Percentiles rank a stretch among this genome's conserved stretches.
Evolutionary conservation across 2,797 vertebrate genomes (phyloP).

Genomic region (Halcyon leucocephala): DNA sequence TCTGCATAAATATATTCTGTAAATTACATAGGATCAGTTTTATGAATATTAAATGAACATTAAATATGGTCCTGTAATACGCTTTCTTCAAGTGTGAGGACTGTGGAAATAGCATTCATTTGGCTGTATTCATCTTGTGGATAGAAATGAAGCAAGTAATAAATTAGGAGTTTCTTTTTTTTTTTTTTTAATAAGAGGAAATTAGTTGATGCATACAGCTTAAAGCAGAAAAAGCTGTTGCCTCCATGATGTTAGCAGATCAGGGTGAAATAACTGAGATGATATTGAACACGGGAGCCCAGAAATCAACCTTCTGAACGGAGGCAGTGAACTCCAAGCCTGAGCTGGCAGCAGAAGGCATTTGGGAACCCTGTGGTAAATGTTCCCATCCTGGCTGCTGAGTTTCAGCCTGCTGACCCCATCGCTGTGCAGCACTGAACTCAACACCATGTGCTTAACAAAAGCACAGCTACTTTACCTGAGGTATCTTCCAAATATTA

Average conservation of each 20-base stretch:
- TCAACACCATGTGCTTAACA: background rate
- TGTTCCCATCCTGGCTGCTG: background rate
- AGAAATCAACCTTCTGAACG: background rate
- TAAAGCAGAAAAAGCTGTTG: background rate
- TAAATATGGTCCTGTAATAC: background rate
- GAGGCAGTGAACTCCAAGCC: background rate
- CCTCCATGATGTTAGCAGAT: background rate
- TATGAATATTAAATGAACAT: slow-evolving; percentile 20
- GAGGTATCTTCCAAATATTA: background rate
- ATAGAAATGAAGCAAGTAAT: slow-evolving; percentile 1
- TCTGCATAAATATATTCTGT: slow-evolving; percentile 23
- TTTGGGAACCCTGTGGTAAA: accelerated
- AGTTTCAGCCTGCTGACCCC: background rate
- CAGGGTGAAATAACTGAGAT: background rate
- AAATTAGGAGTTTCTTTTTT: background rate
- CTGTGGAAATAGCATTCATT: slow-evolving; percentile 3
- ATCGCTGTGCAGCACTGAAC: background rate
- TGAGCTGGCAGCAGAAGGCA: background rate
- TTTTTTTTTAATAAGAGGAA: background rate
- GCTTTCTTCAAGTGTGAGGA: background rate
- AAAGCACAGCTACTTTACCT: background rate
- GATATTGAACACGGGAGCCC: background rate
- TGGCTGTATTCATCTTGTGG: background rate
- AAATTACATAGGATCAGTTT: background rate
- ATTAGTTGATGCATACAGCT: background rate